Base-by-base conservation (phyloP, 2,113 vertebrate species). In the Takifugu flavidus region DNA sequence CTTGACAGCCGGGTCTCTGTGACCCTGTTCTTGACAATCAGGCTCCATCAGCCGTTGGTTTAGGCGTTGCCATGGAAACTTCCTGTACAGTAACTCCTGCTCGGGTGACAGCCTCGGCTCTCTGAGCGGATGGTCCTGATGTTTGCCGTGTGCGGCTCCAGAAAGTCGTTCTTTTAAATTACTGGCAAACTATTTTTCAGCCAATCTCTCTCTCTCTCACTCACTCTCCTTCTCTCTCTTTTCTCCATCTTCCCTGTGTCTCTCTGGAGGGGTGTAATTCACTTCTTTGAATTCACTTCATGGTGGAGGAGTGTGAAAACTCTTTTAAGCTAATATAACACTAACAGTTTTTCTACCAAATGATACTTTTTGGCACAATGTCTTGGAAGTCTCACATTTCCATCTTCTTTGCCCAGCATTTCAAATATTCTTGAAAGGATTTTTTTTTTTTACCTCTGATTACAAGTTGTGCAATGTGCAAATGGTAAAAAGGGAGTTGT, bases 1-100 rank as follows among this genome's bases (percentile, higher is more conserved):
- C 85, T 83, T 82, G 86, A 89, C 82, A 86, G 82, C 76, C 68
- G 75, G 82, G 82, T 86, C 84, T 75, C 70, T 59, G 84, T 84
- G 84, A 86, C 87, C 81, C 74, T 80, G 79, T 84, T 86, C 78
- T 79, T 83, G 82, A 86, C 84, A 87, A 85, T 84, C 86, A 82
- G 74, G 70, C 74, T 75, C 67, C 70, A 78, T 79, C 71, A 75
- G 77, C 72, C 57, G 65, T 71, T 79, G 79, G 70, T 82, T 81
- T 81, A 75, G 84, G 31, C 71, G 86, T 86, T 85, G 78, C 86
- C 71, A 79, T 84, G 78, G 82, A 74, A 80, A 87, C 84, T 44
- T 15, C 6, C 39, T 29, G 70, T 72, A 82, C 80, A 76, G 78
- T 82, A 70, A 72, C 82, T 76, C 64, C 45, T 8, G 50, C 66